These are phyloP conservation scores for Adelognathus sp. DNA, from an alignment of 2,888 invertebrate genomes.

Conservation along the genomic window DNA sequence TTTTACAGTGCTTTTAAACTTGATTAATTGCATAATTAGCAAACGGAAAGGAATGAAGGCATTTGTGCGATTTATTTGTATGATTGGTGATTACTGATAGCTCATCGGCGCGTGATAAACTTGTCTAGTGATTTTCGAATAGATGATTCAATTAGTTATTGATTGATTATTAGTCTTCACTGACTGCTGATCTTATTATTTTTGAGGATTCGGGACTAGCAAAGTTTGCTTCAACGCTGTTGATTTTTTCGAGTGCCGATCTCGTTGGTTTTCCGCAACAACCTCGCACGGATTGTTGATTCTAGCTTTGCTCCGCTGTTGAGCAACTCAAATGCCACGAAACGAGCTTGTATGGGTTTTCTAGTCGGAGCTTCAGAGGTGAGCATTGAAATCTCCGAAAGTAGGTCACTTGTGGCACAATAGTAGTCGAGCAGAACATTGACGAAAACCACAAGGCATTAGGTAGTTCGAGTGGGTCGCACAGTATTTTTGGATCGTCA, in stretches of 20 bases:
- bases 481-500: background rate
- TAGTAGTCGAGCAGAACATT: background rate
- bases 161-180: background rate
- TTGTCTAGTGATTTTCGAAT: background rate
- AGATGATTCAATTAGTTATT: background rate
- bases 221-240: background rate
- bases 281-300: background rate
- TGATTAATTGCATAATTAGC: too few species aligned
- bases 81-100: too few species aligned
- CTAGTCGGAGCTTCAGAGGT: background rate
- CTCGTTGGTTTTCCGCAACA: background rate
- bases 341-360: background rate
- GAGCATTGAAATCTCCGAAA: slow-evolving; percentile 43
- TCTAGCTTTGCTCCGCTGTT: background rate
- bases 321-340: background rate
- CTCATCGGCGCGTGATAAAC: too few species aligned
- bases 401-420: slow-evolving; percentile 14
- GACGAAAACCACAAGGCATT: slow-evolving; percentile 18
- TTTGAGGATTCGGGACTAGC: background rate
- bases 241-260: background rate
- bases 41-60: too few species aligned
- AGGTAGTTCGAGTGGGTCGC: background rate
- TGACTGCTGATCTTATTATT: background rate
- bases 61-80: too few species aligned
- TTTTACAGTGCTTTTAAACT: too few species aligned